phyloP scores from a whole-genome alignment of 2,113 vertebrate genomes.

The Collichthys lucidus region DNA sequence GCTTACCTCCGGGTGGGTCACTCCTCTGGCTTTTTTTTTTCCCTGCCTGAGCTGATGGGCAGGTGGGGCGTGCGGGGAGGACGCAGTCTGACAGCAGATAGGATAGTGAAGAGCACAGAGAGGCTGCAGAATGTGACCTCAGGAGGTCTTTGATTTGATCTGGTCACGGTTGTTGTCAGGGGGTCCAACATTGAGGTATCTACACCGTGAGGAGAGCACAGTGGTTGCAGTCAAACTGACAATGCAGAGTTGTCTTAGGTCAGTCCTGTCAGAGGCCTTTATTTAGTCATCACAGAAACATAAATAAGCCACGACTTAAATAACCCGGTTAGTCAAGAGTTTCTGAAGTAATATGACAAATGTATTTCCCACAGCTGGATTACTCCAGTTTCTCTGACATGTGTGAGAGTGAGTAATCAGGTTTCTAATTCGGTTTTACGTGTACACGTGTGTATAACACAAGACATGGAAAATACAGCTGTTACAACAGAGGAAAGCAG shows the following conservation, averaged over 20 bases:
- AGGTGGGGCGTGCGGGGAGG: slow-evolving; percentile 48
- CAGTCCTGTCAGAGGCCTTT: slow-evolving; percentile 36
- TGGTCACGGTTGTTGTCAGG: slow-evolving; percentile 70
- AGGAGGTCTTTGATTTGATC: slow-evolving; percentile 66
- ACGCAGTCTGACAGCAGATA: slow-evolving; percentile 63
- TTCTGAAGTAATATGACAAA: background rate
- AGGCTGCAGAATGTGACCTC: slow-evolving; percentile 70
- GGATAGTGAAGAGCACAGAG: slow-evolving; percentile 54
- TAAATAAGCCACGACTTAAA: slow-evolving; percentile 3
- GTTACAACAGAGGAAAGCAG: background rate
- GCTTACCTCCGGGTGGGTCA: slow-evolving; percentile 96
- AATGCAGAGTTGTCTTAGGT: slow-evolving; percentile 51
- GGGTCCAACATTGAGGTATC: slow-evolving; percentile 47
- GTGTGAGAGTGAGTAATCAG: background rate
- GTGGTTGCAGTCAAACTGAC: slow-evolving; percentile 45
- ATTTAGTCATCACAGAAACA: slow-evolving; percentile 22
- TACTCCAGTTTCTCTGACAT: background rate
- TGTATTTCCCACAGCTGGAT: background rate
- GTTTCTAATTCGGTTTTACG: background rate
- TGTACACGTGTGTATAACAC: background rate
- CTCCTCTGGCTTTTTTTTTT: slow-evolving; percentile 52
- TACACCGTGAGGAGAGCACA: slow-evolving; percentile 26
- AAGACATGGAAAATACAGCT: background rate
- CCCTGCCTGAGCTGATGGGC: slow-evolving; percentile 52
- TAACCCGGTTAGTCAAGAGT: background rate